Evolutionary conservation across 1,140 invertebrate species (phyloP).

Genomic region (Drosophila baimaii): DNA sequence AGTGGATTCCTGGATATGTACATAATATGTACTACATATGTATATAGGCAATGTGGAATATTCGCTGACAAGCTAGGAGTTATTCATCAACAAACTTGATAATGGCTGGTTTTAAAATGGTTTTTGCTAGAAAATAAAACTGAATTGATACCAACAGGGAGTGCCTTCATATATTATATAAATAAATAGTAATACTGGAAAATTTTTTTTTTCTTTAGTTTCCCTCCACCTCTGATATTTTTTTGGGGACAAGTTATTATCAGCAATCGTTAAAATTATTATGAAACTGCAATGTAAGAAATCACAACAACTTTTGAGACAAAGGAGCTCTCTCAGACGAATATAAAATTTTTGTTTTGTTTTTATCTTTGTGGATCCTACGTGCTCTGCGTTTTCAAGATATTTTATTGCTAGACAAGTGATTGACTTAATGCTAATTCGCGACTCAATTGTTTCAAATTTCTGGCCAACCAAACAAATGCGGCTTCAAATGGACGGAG

Average conservation of each 20-base stretch:
- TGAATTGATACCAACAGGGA: too few relatives aligned
- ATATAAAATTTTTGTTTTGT: conserved; percentile 27
- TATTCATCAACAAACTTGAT: conserved; percentile 8
- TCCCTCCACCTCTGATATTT: neutral
- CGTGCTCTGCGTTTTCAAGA: conserved; percentile 46
- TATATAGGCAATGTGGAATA: conserved; percentile 31
- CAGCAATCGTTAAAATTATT: conserved; percentile 42
- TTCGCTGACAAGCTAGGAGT: neutral
- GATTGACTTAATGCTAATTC: conserved; percentile 65
- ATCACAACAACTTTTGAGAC: conserved; percentile 41
- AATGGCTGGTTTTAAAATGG: neutral
- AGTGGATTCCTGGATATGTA: conserved; percentile 5
- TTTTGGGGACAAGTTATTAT: conserved; percentile 16
- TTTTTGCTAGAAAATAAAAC: neutral
- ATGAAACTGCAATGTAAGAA: conserved; percentile 26
- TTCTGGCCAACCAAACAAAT: conserved; percentile 48
- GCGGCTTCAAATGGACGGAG: conserved; percentile 26
- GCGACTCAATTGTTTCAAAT: conserved; percentile 63
- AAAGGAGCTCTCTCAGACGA: conserved; percentile 6
- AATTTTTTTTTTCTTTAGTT: neutral
- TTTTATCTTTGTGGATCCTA: conserved; percentile 25
- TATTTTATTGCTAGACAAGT: conserved; percentile 53
- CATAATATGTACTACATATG: too few relatives aligned
- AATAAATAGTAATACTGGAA: neutral
- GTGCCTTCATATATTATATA: neutral